Evolutionary conservation across 2,113 vertebrate genomes (phyloP), one percentile per base, ranked within the genome.

Genomic region (Gavia stellata): DNA sequence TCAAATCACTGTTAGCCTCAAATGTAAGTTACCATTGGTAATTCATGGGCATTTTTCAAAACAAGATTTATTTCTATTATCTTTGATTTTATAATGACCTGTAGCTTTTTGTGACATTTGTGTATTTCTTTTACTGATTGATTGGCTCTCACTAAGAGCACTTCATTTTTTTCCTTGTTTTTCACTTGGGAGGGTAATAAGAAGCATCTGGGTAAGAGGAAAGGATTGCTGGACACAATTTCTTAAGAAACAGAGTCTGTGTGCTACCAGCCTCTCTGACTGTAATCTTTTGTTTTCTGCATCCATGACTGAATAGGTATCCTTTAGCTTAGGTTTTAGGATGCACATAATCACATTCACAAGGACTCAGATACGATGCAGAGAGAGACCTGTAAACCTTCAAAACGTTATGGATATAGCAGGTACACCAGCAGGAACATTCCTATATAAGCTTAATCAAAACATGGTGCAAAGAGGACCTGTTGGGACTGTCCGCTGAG

Each of bases 71-170:
- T 97, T 97, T 97, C 38, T 94, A 88, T n/a, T 81, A 50, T 56
- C 62, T 94, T 90, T 96, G 92, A 96, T 78, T 96, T 96, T 93
- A 86, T 92, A 97, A 97, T 50, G 73, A 97, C 62, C 63, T 97
- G 66, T 92, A 95, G 87, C 53, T 95, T 96, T 95, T 94, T 88
- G 45, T 75, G 81, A 95, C 82, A 92, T 90, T 91, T 97, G 42
- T 88, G 40, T 82, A 89, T 95, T 88, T 93, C 40, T 59, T 92
- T 96, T 66, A 91, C 33, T 88, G 91, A 95, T 70, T 88, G 91
- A 95, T 70, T 96, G 63, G 50, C 38, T 96, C 38, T 91, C 73
- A 82, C 81, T 83, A 92, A 92, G 12, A 59, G 3, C 33, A 31
- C 19, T 29, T 34, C n/a, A n/a, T 72, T 81, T 84, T 90, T 88